Evolutionary conservation across 2,888 invertebrate species (phyloP), one percentile per base, ranked within the genome.

Genomic region (Lysandra bellargus): DNA sequence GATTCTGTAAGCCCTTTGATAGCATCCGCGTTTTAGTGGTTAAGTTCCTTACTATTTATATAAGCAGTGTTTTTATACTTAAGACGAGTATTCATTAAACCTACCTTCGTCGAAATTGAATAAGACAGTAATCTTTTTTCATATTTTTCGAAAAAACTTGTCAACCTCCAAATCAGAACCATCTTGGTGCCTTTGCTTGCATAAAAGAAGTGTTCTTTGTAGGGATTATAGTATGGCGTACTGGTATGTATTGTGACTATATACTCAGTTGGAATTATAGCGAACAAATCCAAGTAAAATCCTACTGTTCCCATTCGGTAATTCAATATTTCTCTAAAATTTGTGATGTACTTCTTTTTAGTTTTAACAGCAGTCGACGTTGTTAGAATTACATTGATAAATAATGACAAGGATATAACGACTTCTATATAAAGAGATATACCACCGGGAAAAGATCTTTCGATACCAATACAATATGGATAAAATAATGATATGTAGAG

Each of bases 141-240:
- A 69, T 94, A 85, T 72, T 90, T 89, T 81, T 92, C 90, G 82
- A 95, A 94, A 80, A 95, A 93, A 80, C 86, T 90, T 0, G 91
- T 91, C 61, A 95, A 82, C 82, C 95, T 90, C 92, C 95, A 95
- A 33, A 95, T 89, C 69, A 95, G 90, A 82, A 95, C 90, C 6
- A 95, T 86, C 81, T 95, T 94, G 30, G 94, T 91, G n/a, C 95
- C 91, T 87, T 95, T 95, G 80, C 95, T 91, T 69, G 95, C 84
- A 84, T 90, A 92, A 85, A 91, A 95, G 80, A 94, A 87, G 82
- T 95, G 94, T 79, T 91, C 88, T 82, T 89, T 88, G 80, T 91
- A 90, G 79, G 89, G 87, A 79, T 93, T 92, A 40, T 88, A 84
- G 83, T 94, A 93, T 72, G 87, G 88, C 1, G 89, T 86, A 14